phyloP scores from a whole-genome alignment of 2,113 vertebrate genomes.

The Cebidichthys violaceus region DNA sequence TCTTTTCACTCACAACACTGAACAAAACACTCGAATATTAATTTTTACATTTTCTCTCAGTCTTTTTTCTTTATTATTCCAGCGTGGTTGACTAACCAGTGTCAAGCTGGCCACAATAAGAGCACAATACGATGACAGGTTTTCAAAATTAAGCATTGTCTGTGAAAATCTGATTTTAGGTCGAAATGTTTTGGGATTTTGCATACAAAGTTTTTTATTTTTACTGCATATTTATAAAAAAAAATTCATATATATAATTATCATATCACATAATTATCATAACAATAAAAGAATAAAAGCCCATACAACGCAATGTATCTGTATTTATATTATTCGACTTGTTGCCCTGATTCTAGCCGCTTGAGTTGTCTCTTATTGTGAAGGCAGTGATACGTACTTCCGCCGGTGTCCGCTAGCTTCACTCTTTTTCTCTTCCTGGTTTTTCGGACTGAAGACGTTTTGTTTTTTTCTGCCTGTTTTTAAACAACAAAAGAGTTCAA shows the following conservation, averaged over 20 bases:
- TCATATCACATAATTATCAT: too few species aligned
- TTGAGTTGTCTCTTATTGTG: conserved; percentile 19
- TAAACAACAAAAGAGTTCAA: background rate
- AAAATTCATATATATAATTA: too few species aligned
- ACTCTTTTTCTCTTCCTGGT: conserved; percentile 55
- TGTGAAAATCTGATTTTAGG: background rate
- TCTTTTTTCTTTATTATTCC: background rate
- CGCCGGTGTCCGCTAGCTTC: background rate
- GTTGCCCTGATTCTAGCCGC: too few species aligned
- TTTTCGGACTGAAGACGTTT: background rate
- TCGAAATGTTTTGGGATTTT: too few species aligned
- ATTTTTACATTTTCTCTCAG: background rate
- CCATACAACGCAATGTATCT: too few species aligned
- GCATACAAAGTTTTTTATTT: too few species aligned
- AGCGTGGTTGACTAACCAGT: background rate
- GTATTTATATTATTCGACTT: too few species aligned
- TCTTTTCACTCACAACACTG: background rate
- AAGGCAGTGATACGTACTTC: background rate
- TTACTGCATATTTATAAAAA: too few species aligned
- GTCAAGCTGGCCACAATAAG: background rate
- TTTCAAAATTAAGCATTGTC: conserved; percentile 41
- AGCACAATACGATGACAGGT: fast-evolving
- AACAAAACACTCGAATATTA: background rate
- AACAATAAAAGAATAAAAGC: too few species aligned
- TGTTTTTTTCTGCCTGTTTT: background rate